Evolutionary conservation across 64 coral and sea anemone species (phyloP).

Genomic region (Hydrozoanthus tunicans): DNA sequence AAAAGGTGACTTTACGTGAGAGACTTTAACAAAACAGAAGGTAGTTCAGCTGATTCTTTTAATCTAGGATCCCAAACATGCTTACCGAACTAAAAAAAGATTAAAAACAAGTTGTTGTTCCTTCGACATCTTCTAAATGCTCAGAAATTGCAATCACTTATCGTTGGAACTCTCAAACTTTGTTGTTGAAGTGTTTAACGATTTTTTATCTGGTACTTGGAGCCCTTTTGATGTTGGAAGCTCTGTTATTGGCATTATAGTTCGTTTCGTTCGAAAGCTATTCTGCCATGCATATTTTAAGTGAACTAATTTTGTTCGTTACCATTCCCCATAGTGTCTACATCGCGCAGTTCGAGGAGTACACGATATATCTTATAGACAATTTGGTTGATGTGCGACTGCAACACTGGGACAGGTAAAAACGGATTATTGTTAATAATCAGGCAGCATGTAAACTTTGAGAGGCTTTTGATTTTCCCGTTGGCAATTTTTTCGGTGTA

Average conservation of each 20-base stretch:
- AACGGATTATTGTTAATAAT: background rate
- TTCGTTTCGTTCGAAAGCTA: background rate
- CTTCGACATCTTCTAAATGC: background rate
- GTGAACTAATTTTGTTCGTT: background rate
- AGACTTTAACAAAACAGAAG: too few species aligned
- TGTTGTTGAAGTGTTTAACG: background rate
- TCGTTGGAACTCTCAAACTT: background rate
- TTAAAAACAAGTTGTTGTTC: background rate
- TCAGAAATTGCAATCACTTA: background rate
- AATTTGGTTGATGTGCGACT: slow-evolving; percentile 80
- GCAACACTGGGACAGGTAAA: slow-evolving; percentile 95
- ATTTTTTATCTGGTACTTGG: too few species aligned
- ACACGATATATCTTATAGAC: slow-evolving; percentile 79
- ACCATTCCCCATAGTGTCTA: slow-evolving; percentile 66
- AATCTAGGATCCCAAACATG: too few species aligned
- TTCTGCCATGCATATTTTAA: too few species aligned
- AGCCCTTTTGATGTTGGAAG: too few species aligned
- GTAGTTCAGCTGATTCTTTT: too few species aligned
- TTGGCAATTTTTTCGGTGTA: too few species aligned
- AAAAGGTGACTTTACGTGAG: too few species aligned
- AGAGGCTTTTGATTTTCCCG: too few species aligned
- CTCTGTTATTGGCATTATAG: too few species aligned
- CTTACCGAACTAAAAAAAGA: too few species aligned
- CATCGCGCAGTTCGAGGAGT: slow-evolving; percentile 84
- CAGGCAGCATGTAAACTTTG: too few species aligned